Percentiles rank a stretch among this genome's conserved stretches.
Evolutionary conservation across 2,888 invertebrate species (phyloP).

Genomic region (Chrysodeixis includens): DNA sequence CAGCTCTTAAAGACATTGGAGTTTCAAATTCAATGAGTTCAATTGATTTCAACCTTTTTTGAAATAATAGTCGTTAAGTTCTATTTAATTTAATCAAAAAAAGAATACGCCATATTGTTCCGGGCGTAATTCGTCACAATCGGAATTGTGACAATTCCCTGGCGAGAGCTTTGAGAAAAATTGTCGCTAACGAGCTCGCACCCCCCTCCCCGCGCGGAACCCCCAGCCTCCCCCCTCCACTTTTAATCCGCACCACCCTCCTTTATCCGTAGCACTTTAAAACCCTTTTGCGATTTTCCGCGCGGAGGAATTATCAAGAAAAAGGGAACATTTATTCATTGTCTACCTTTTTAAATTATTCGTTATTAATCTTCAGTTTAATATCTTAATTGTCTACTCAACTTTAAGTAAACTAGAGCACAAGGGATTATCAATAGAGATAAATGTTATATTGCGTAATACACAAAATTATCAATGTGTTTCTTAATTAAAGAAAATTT

Average conservation of each 20-base stretch:
- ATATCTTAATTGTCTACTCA: constrained; percentile 52
- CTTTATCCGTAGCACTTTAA: constrained; percentile 85
- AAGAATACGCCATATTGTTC: constrained; percentile 74
- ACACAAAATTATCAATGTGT: too few species aligned
- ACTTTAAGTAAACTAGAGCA: constrained; percentile 18
- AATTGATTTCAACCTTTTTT: constrained; percentile 43
- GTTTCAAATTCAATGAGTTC: constrained; percentile 15
- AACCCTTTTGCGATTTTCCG: constrained; percentile 87
- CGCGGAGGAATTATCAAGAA: constrained; percentile 82
- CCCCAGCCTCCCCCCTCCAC: constrained; percentile 64
- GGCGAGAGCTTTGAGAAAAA: constrained; percentile 87
- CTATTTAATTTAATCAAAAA: constrained; percentile 76
- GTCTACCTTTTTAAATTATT: constrained; percentile 64
- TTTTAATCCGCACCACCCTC: constrained; percentile 80
- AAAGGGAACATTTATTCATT: constrained; percentile 77
- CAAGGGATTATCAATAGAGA: constrained; percentile 22
- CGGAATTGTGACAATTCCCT: constrained; percentile 86
- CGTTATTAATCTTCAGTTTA: constrained; percentile 59
- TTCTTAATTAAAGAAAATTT: too few species aligned
- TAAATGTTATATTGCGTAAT: neutral
- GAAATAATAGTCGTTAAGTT: constrained; percentile 57
- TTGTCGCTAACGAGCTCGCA: constrained; percentile 87
- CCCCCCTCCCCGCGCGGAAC: constrained; percentile 54
- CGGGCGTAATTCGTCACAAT: constrained; percentile 86
- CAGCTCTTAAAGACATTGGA: constrained; percentile 19